phyloP scores from a whole-genome alignment of 2,797 vertebrate species.

The Rhincodon typus region DNA sequence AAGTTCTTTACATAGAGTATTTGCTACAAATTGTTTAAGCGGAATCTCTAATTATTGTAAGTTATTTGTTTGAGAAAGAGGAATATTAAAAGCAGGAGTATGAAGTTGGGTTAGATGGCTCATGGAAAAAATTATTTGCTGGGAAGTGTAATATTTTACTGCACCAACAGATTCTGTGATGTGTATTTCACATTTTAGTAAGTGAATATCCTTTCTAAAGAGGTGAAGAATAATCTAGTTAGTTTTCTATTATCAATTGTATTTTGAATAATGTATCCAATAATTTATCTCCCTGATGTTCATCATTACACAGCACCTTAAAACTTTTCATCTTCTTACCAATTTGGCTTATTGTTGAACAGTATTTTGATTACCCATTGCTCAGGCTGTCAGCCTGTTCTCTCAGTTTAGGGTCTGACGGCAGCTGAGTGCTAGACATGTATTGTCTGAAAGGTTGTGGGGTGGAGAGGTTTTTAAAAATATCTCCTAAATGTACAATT shows the following conservation, averaged over 20 bases:
- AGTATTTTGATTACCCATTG: neutral
- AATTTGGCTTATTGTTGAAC: neutral
- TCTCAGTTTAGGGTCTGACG: neutral
- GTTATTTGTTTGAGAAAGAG: neutral
- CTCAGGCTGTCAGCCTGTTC: neutral
- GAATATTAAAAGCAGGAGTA: neutral
- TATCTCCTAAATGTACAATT: neutral
- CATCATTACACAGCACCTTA: neutral
- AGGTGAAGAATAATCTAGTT: neutral
- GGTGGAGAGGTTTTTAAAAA: neutral
- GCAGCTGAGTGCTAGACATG: neutral
- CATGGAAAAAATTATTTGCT: neutral
- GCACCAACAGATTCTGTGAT: neutral
- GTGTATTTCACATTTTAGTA: neutral
- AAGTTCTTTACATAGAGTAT: neutral
- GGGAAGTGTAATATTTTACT: neutral
- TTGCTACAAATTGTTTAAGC: neutral
- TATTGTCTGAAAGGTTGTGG: neutral
- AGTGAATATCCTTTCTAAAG: neutral
- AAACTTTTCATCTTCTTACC: neutral
- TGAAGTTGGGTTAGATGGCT: neutral
- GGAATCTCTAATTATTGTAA: neutral
- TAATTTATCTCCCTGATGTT: neutral
- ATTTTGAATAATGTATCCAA: neutral
- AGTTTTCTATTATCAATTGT: neutral